Evolutionary conservation across 2,797 vertebrate genomes (phyloP), one percentile per base, ranked within the genome.

Genomic region (Pangasius djambal): DNA sequence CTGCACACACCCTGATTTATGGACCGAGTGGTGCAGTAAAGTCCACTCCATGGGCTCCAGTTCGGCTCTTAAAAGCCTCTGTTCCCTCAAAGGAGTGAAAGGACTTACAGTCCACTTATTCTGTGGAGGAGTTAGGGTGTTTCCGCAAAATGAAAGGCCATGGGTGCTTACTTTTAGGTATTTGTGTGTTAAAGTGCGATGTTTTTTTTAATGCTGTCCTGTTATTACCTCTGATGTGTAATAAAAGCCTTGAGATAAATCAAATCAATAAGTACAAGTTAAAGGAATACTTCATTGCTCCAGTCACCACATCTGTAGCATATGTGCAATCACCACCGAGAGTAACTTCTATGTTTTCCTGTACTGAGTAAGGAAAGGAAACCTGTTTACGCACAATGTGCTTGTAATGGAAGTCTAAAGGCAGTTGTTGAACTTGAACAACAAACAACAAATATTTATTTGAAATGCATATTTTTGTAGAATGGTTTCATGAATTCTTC

Each of bases 1-100:
- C 83, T 87, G 70, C 52, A 78, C 89, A 88, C 81, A 52, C 88
- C 87, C 79, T 86, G 37, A 74, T 81, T 85, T 70, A 83, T 74
- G 75, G 86, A 89, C 86, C 75, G 28, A 67, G 65, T 34, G 65
- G 52, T 72, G 86, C 79, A 75, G 77, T 63, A 34, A 44, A 81
- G 57, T 81, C 91, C 69, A 87, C 48, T 50, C 31, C 78, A 57
- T 83, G 67, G 79, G 44, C 77, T 83, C 28, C 57, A 61, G 57
- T 70, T 81, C 75, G n/a, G 61, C 55, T 28, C 16, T 74, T 81
- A 75, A 86, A 65, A 44, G 70, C 67, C 67, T 63, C 77, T 59
- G 31, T 67, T 86, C 37, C 61, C 44, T 72, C 72, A 31, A 34
- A 50, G 55, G 61, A n/a, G 7, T 63, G 55, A 70, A 55, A 86